Evolutionary conservation across 2,888 invertebrate species (phyloP), one percentile per base, ranked within the genome.

Genomic region (Spodoptera picta): DNA sequence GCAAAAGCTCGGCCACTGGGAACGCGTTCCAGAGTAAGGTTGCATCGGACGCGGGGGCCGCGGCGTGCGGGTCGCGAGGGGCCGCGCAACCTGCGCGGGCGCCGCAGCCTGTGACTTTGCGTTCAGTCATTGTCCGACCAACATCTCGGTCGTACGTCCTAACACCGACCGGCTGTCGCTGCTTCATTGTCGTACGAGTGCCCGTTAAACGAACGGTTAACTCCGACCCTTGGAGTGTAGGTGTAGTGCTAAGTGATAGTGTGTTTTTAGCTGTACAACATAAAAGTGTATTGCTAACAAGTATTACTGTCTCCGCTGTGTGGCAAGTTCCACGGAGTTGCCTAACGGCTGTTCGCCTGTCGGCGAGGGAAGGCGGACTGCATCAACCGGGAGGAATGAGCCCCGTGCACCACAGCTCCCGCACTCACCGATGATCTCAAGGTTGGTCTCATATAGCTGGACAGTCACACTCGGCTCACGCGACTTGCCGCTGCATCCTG

Each of bases 361-460:
- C 87, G 85, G 91, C 91, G 91, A 92, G 92, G 92, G 90, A 93
- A 90, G 92, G 93, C 92, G 92, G 84, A 89, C 84, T 85, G 87
- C 87, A 87, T 88, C 84, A 82, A 90, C 90, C 92, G 94, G 94
- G 94, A 94, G 94, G 93, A 93, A 94, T 94, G 94, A 94, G 93
- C 93, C 93, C 93, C 91, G 93, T 87, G 89, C 87, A 92, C 87
- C 89, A 92, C 89, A 88, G 87, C 81, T 91, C 89, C 88, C 86
- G 89, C 90, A 92, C 92, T 92, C 91, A 93, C 93, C 94, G 94
- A 94, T 94, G 94, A 94, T 94, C 94, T 94, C 94, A 92, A 94
- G 94, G 94, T 94, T 91, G 87, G 92, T 82, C 43, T 73, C 83
- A 86, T 83, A 80, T 83, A 77, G 79, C 74, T 79, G 69, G 57